phyloP scores from a whole-genome alignment of 2,888 invertebrate genomes.

The Cybosia mesomella region DNA sequence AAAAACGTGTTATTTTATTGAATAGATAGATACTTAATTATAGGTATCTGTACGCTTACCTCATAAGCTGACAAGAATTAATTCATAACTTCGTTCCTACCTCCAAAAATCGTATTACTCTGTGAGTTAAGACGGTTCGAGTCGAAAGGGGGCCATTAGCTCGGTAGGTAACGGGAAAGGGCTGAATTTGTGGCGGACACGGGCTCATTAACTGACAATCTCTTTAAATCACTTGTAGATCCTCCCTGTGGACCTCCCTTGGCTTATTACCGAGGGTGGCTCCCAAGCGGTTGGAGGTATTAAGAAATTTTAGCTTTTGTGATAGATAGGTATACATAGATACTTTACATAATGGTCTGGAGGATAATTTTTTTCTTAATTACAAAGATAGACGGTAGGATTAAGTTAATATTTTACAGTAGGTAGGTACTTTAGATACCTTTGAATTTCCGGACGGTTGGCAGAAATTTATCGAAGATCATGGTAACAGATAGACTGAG shows the following conservation, averaged over 20 bases:
- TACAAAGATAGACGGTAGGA: neutral
- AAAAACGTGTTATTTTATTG: neutral
- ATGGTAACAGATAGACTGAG: neutral
- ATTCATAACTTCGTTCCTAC: slow-evolving; percentile 46
- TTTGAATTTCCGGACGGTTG: neutral
- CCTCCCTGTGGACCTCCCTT: slow-evolving; percentile 68
- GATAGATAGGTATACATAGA: slow-evolving; percentile 23
- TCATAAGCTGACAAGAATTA: neutral
- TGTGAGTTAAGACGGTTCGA: slow-evolving; percentile 43
- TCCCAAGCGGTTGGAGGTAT: slow-evolving; percentile 63
- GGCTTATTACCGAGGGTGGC: slow-evolving; percentile 79
- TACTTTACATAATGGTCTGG: slow-evolving; percentile 29
- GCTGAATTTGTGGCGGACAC: slow-evolving; percentile 78
- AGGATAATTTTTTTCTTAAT: slow-evolving; percentile 27
- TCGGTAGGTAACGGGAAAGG: slow-evolving; percentile 69
- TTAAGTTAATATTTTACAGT: neutral
- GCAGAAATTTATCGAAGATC: neutral
- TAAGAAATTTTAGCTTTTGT: slow-evolving; percentile 74
- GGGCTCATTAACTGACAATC: slow-evolving; percentile 82
- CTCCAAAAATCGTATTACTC: slow-evolving; percentile 26
- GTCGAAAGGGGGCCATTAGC: slow-evolving; percentile 61
- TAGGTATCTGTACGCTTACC: neutral
- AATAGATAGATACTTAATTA: neutral
- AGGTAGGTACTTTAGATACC: neutral
- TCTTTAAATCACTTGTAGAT: slow-evolving; percentile 84